Evolutionary conservation across 1,140 invertebrate genomes (phyloP).

Genomic region (Zaprionus camerounensis): DNA sequence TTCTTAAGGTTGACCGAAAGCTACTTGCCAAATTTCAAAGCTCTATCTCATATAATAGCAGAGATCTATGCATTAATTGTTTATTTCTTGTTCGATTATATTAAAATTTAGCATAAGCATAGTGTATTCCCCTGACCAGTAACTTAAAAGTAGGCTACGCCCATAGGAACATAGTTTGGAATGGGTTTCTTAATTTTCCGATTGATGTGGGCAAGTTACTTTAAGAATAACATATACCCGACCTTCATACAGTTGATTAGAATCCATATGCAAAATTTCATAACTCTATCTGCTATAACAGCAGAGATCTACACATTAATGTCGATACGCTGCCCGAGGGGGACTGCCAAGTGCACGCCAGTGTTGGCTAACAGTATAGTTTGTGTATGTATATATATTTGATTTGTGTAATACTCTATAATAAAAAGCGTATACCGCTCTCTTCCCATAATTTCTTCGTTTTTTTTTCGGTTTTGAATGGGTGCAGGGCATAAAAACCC

Average conservation of each 20-base stretch:
- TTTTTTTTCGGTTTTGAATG: background rate
- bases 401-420: slow-evolving; percentile 7
- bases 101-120: no score
- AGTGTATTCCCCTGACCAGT: no score
- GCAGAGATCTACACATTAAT: no score
- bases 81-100: background rate
- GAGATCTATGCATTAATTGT: background rate
- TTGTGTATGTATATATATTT: background rate
- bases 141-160: background rate
- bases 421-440: slow-evolving; percentile 9
- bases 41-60: background rate
- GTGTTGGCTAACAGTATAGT: background rate
- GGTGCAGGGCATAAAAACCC: slow-evolving; percentile 9
- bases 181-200: no score
- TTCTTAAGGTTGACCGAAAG: background rate
- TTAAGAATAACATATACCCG: no score
- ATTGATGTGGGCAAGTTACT: no score
- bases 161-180: background rate
- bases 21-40: background rate
- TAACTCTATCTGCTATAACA: no score
- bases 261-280: no score
- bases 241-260: no score
- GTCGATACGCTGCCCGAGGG: background rate
- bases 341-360: background rate
- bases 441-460: background rate